Evolutionary conservation across 2,888 invertebrate species (phyloP), one percentile per base, ranked within the genome.

Genomic region (Archips crataeganus): DNA sequence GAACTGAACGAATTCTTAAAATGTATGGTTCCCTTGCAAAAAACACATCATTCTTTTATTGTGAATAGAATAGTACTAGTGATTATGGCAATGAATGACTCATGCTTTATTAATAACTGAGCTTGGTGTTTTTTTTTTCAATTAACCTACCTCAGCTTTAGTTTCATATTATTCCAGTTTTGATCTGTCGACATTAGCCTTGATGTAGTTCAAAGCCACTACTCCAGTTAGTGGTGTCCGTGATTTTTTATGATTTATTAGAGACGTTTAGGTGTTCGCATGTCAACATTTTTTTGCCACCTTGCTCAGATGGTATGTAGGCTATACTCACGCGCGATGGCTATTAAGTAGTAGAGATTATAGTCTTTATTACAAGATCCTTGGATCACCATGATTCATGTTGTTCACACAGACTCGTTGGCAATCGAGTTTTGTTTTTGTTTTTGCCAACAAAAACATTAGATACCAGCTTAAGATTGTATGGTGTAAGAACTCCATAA

Each of bases 181-280:
- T 45, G 49, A 65, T 39, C 49, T 59, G 61, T 75, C 64, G 59
- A 75, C 70, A 54, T 77, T 83, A 84, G 81, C 91, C 91, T 91
- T 91, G 90, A 87, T 86, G 82, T 80, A 88, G 91, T 90, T 91
- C 89, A 91, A 88, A 89, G 90, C 82, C 88, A 80, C 81, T 77
- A 76, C 78, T 76, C 80, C 79, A 81, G 81, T 81, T 82, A 75
- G 74, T 67, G 67, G 81, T 79, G 80, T 78, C 74, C 81, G 82
- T 84, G 79, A 77, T 79, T 88, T 89, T 86, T 86, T 82, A 81
- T 82, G 78, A 82, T 81, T 84, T 83, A 83, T 85, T 82, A 84
- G 78, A 80, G 81, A 79, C 80, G 77, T 81, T 81, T 80, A 81
- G 79, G 76, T 80, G 80, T 84, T 82, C 83, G 81, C 84, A 85